These are phyloP conservation scores for Coenobita brevimanus DNA, from an alignment of 1,140 invertebrate genomes.

Conservation along the genomic window DNA sequence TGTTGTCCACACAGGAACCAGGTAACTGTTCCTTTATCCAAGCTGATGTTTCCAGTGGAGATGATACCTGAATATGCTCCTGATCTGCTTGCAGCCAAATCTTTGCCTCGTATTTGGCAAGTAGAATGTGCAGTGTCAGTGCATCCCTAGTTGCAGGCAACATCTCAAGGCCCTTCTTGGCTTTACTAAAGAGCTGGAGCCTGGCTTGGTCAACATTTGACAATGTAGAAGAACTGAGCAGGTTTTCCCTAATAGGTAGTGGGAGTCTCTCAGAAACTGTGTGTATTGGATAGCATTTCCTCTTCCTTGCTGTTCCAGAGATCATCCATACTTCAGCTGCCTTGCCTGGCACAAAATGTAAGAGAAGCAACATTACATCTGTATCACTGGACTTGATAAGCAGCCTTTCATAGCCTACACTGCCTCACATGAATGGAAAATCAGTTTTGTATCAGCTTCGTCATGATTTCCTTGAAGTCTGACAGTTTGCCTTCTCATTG, in stretches of 20 bases:
- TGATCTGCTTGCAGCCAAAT: too few relatives aligned
- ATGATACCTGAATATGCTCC: too few relatives aligned
- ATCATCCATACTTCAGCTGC: neutral
- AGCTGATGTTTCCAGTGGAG: too few relatives aligned
- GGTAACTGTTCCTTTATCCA: too few relatives aligned
- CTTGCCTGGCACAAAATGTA: neutral
- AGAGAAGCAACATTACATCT: neutral
- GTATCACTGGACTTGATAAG: too few relatives aligned
- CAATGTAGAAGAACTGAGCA: conserved; percentile 1
- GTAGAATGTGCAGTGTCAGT: neutral
- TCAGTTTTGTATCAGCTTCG: too few relatives aligned
- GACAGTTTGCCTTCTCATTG: too few relatives aligned
- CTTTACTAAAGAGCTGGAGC: neutral
- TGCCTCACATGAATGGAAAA: too few relatives aligned
- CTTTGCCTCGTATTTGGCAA: neutral
- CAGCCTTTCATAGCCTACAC: too few relatives aligned
- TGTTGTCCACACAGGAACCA: too few relatives aligned
- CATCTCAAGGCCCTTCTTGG: neutral
- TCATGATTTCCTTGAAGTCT: too few relatives aligned
- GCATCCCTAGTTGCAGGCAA: conserved; percentile 1
- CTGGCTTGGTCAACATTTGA: neutral
- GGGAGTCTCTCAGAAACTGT: conserved; percentile 1
- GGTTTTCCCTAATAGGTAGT: too few relatives aligned
- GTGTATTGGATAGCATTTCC: neutral
- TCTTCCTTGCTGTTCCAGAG: neutral